Conservation (phyloP, 2,888 invertebrate genomes). For the Eumacrocentrus americanus region DNA sequence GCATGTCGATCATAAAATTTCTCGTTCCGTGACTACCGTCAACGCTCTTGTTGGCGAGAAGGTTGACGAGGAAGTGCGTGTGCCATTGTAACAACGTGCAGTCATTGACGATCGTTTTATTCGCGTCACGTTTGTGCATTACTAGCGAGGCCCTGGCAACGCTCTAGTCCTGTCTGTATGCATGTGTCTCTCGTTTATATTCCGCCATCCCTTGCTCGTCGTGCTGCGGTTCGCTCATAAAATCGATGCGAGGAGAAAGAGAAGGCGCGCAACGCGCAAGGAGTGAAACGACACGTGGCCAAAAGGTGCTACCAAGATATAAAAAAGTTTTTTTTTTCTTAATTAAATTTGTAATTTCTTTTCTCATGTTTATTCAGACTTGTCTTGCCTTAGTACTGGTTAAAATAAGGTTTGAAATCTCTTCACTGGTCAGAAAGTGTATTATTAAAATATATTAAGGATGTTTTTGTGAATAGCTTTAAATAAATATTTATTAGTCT, state of each 20-base stretch:
- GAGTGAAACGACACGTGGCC: too few species aligned
- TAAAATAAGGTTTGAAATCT: too few species aligned
- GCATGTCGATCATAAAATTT: slow-evolving; percentile 1
- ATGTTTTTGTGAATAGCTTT: too few species aligned
- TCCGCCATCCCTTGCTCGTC: background rate
- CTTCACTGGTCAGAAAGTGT: too few species aligned
- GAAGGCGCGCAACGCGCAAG: background rate
- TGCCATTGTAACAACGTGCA: background rate
- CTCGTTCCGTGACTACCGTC: slow-evolving; percentile 4
- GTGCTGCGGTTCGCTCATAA: slow-evolving; percentile 1
- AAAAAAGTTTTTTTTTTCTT: too few species aligned
- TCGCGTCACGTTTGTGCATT: slow-evolving; percentile 5
- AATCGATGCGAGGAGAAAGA: slow-evolving; percentile 1
- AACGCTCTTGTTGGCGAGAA: background rate
- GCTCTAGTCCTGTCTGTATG: background rate
- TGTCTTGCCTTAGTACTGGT: too few species aligned
- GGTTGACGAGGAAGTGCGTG: background rate
- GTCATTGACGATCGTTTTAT: background rate
- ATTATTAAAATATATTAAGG: too few species aligned
- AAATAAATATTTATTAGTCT: too few species aligned
- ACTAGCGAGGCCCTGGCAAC: slow-evolving; percentile 1
- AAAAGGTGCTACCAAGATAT: too few species aligned
- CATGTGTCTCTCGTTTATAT: too few species aligned
- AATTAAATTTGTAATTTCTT: too few species aligned
- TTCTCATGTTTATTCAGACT: too few species aligned